Conservation (phyloP, 2,888 invertebrate genomes). For the Chirona hameri region DNA sequence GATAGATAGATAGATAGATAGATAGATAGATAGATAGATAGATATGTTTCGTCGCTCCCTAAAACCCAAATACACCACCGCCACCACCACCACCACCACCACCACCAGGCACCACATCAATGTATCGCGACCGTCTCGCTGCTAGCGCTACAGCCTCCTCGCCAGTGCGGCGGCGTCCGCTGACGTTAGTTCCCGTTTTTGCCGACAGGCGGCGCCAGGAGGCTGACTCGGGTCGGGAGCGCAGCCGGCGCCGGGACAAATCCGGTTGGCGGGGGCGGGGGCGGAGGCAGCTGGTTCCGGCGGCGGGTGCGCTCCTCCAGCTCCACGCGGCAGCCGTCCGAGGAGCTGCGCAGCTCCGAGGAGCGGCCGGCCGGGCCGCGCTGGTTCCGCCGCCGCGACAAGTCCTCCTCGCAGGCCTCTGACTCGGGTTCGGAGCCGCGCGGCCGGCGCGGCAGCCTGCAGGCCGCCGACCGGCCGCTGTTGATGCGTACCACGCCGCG, state of each 20-base stretch:
- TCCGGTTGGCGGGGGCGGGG: conserved; percentile 31
- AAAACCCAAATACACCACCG: no score
- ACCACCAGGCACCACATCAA: no score
- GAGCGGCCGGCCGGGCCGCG: conserved; percentile 45
- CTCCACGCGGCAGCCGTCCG: conserved; percentile 32
- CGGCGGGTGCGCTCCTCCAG: conserved; percentile 39
- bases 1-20: no score
- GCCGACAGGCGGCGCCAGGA: conserved; percentile 31
- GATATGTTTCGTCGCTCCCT: no score
- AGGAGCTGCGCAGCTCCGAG: conserved; percentile 43
- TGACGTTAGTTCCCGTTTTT: not conserved
- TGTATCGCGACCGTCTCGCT: no score
- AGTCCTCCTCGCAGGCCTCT: conserved; percentile 46
- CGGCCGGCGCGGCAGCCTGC: conserved; percentile 27
- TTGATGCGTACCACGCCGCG: conserved; percentile 22
- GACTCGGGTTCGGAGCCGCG: conserved; percentile 13
- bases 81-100: no score
- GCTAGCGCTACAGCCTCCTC: no score
- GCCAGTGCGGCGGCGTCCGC: not conserved
- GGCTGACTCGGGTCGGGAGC: conserved; percentile 31
- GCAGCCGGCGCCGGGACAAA: conserved; percentile 23
- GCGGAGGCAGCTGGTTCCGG: conserved; percentile 40
- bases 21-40: no score
- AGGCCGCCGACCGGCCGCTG: conserved; percentile 7
- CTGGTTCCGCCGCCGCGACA: conserved; percentile 55